Base-by-base conservation (phyloP, 2,888 invertebrate species). In the Eristalis intricaria region DNA sequence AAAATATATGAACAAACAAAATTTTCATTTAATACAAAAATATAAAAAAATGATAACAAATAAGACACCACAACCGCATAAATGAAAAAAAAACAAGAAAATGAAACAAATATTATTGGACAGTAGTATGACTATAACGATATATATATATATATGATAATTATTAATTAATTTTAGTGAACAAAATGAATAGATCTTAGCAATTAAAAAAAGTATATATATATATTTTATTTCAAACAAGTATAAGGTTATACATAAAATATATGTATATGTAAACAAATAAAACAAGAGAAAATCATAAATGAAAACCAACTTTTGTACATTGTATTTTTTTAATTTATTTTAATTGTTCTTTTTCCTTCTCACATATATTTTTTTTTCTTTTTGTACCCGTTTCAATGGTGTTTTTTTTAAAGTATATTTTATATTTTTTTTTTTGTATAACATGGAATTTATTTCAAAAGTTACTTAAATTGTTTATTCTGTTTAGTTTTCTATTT, bases 281-380 rank as follows among this genome's bases (percentile, higher is more conserved):
- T 43, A 63, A n/a, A 60, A 60, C 26, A 60, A 26, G 2, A 64
- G 8, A 63, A 63, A 22, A 58, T 58, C 23, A 58, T 22, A 58
- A 22, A 23, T 58, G 15, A 35, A 13, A 73, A 66, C 69, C 74
- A 78, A 79, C 69, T 83, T 82, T 79, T 86, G 86, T 87, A 87
- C 79, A 87, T 84, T 84, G 84, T 84, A 79, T 76, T 66, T 82
- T n/a, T 74, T 84, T 76, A 43, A 76, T 87, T 87, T 83, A 86
- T 82, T 77, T 82, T 73, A 69, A 19, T 60, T 79, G 71, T 73
- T 79, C 35, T 74, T 69, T 70, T 32, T 40, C 70, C 64, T 68
- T 79, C 68, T 29, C 77, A 64, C 32, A 63, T 50, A 19, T 83
- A 79, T 56, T 11, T 15, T 40, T 40, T 15, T 78, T 86, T 78